These are phyloP conservation scores for Microcebus ravelobensis DNA, from an alignment of 2,113 vertebrate genomes.

Conservation along the genomic window DNA sequence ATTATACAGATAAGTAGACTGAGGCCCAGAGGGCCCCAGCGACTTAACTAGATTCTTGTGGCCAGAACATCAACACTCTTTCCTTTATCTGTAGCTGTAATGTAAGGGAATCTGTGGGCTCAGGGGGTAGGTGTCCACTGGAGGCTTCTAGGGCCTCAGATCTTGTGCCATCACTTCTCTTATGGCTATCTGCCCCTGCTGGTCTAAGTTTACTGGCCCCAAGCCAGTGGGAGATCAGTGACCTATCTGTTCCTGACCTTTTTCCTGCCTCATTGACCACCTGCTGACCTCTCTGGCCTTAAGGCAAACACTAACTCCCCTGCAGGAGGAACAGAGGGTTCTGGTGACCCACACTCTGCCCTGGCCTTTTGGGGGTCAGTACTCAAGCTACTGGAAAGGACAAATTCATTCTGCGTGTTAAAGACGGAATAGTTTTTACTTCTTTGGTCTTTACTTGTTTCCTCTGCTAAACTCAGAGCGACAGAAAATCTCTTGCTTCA, in stretches of 20 bases:
- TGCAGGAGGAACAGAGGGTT: background rate
- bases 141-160: background rate
- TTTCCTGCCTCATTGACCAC: background rate
- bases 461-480: background rate
- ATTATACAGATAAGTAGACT: background rate
- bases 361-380: background rate
- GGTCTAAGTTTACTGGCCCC: background rate
- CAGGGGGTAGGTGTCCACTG: background rate
- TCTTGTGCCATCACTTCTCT: background rate
- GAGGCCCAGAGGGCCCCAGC: background rate
- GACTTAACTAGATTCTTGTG: background rate
- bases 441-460: background rate
- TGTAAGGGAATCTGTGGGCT: background rate
- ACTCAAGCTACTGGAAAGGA: background rate
- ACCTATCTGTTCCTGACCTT: background rate
- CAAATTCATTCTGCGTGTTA: background rate
- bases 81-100: background rate
- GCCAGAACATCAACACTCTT: background rate
- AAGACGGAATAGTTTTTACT: background rate
- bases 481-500: background rate
- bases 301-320: background rate
- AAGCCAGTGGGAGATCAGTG: background rate
- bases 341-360: background rate
- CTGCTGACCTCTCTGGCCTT: background rate
- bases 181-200: background rate